A percentile compares a stretch with the other conserved stretches of the same genome.
Conservation (phyloP, 2,888 invertebrate species). For the Ischnus inquisitorius region DNA sequence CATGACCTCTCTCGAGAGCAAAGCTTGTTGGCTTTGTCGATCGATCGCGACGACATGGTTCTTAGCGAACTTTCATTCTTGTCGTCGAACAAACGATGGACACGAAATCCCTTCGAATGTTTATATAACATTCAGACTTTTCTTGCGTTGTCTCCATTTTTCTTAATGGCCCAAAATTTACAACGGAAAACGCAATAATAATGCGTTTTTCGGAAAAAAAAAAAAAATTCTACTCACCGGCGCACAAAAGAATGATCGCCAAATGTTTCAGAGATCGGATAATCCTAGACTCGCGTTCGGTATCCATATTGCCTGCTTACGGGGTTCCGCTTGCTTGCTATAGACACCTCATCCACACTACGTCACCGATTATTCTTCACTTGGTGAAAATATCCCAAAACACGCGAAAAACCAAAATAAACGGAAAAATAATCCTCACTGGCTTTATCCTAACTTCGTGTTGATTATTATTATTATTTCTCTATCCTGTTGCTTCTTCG, state of each 20-base stretch:
- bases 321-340: not conserved
- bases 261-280: conserved; percentile 67
- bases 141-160: too few species aligned
- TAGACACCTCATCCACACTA: conserved; percentile 56
- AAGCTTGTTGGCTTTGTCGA: not conserved
- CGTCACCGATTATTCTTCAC: conserved; percentile 11
- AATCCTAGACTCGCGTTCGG: conserved; percentile 67
- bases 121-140: too few species aligned
- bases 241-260: conserved; percentile 63
- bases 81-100: too few species aligned
- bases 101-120: too few species aligned
- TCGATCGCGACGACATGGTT: not conserved
- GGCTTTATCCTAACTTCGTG: conserved; percentile 17
- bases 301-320: conserved; percentile 69
- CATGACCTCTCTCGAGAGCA: not conserved
- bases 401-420: not conserved
- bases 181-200: too few species aligned
- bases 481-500: conserved; percentile 35
- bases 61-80: too few species aligned
- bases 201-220: not conserved
- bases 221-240: conserved; percentile 66
- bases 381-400: conserved; percentile 16
- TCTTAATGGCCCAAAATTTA: too few species aligned
- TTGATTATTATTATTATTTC: not conserved
- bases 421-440: not conserved